Evolutionary conservation across 2,113 vertebrate species (phyloP).

Genomic region (Antechinus stuartii): DNA sequence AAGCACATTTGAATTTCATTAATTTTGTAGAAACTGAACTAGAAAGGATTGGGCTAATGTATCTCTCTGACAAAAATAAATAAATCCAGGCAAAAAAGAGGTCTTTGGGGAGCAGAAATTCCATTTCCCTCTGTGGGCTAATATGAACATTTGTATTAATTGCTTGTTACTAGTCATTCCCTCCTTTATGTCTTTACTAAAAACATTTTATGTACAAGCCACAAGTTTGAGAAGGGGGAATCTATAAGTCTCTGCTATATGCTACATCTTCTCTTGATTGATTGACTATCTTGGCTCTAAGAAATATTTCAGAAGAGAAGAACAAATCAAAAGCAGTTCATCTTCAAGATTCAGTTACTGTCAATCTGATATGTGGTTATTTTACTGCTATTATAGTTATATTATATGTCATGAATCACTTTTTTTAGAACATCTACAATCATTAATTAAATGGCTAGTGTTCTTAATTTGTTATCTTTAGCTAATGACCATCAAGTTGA

Average conservation of each 20-base stretch:
- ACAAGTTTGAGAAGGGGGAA: neutral
- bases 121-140: neutral
- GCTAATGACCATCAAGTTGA: neutral
- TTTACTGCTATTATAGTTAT: neutral
- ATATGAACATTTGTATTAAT: neutral
- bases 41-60: neutral
- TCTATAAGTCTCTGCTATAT: neutral
- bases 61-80: neutral
- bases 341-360: neutral
- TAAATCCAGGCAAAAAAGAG: neutral
- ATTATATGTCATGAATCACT: neutral
- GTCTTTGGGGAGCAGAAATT: neutral
- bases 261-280: neutral
- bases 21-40: conserved; percentile 4
- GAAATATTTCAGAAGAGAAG: neutral
- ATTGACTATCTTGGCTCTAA: neutral
- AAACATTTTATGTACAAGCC: neutral
- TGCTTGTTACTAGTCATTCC: neutral
- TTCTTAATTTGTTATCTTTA: neutral
- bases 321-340: neutral
- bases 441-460: neutral
- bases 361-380: neutral
- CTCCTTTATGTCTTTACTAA: neutral
- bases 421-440: neutral
- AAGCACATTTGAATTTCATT: conserved; percentile 46